Evolutionary conservation across 2,888 invertebrate species (phyloP), one percentile per base, ranked within the genome.

Genomic region (Cryptocheilus praepositus): DNA sequence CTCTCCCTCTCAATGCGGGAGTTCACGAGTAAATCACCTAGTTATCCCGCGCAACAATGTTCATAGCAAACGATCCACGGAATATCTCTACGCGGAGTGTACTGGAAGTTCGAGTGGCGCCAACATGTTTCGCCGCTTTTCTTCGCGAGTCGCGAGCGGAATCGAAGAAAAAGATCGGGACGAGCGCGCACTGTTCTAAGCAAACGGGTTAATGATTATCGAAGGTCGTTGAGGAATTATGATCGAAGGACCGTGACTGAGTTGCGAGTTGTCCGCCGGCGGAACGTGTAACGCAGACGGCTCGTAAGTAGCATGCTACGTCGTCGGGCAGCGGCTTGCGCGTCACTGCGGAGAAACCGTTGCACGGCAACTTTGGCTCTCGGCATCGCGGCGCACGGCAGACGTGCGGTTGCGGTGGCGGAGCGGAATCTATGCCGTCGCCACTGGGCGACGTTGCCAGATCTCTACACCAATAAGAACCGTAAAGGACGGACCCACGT

Each of bases 281-380:
- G 76, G 68, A 75, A 73, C 61, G 74, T 64, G 61, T 66, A 71
- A 68, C 80, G 80, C 80, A 72, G 64, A 63, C 74, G 80, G 61
- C 56, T 59, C 28, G 59, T 67, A 22, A 44, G 22, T 36, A 63
- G 1, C 53, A 54, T 3, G 54, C 66, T 67, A 73, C 72, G 77
- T 62, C 80, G 76, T 79, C 73, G 67, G 68, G 44, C 77, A 77
- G 76, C 74, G 68, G 83, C 79, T 77, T 80, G 75, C 79, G 82
- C 82, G 82, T 81, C 79, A 85, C 83, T 83, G 84, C 83, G 83
- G 85, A 76, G 82, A 81, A 84, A 83, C 83, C 79, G 79, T 79
- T 79, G 77, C 43, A 77, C 73, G 77, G 79, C 77, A 53, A 68
- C 66, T 65, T 69, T 61, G 72, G 76, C 61, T 36, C 36, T 70